Evolutionary conservation across 2,888 invertebrate species (phyloP).

Genomic region (Dasysyrphus albostriatus): DNA sequence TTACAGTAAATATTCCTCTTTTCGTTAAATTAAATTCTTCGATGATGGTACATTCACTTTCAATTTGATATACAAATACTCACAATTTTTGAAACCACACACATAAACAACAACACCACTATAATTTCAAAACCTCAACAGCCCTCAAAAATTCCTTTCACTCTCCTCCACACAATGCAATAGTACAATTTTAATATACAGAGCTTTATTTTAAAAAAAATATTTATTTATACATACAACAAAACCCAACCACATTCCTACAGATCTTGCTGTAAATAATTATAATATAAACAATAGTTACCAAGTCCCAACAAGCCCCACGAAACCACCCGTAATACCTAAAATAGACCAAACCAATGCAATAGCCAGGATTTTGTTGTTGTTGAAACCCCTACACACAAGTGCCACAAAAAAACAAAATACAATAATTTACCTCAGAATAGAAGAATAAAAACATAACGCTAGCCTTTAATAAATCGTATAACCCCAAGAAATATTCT

Average conservation of each 20-base stretch:
- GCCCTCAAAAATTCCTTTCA: conserved; percentile 68
- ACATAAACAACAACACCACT: conserved; percentile 57
- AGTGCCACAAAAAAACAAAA: conserved; percentile 78
- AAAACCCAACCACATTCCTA: conserved; percentile 61
- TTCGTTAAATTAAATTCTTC: conserved; percentile 65
- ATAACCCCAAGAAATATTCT: conserved; percentile 55
- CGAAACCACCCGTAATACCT: conserved; percentile 76
- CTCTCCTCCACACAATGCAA: conserved; percentile 83
- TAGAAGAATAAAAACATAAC: conserved; percentile 43
- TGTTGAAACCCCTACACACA: conserved; percentile 77
- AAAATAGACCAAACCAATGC: conserved; percentile 83
- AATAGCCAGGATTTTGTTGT: conserved; percentile 80
- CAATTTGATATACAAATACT: conserved; percentile 58
- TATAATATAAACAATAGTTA: conserved; percentile 74
- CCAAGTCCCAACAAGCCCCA: conserved; percentile 65
- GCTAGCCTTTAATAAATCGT: conserved; percentile 49
- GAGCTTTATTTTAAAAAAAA: conserved; percentile 81
- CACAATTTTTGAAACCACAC: conserved; percentile 77
- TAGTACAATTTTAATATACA: conserved; percentile 83
- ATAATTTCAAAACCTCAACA: conserved; percentile 45
- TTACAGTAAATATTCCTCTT: conserved; percentile 1
- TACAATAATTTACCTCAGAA: conserved; percentile 75
- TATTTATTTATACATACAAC: conserved; percentile 80
- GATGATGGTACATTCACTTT: conserved; percentile 76
- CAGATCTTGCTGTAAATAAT: conserved; percentile 80